These are phyloP conservation scores for Alosa sapidissima DNA, from an alignment of 2,797 vertebrate genomes.

Conservation along the genomic window DNA sequence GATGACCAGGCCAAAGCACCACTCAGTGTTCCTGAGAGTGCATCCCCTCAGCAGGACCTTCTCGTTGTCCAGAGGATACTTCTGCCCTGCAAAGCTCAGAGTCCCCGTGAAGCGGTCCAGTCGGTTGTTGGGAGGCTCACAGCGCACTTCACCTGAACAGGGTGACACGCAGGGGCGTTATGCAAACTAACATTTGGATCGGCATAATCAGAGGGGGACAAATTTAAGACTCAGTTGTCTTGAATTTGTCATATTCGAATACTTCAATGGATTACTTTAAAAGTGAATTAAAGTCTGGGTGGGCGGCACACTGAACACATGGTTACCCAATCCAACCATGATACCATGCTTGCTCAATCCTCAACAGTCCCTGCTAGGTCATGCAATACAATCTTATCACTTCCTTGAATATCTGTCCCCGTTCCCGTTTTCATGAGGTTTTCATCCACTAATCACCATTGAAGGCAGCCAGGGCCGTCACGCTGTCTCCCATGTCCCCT, in stretches of 20 bases:
- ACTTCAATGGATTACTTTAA: too few species aligned
- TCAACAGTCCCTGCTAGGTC: background rate
- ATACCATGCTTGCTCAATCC: background rate
- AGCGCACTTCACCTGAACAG: constrained; percentile 81
- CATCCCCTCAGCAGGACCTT: constrained; percentile 90
- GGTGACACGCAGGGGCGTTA: background rate
- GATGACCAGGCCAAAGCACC: constrained; percentile 93
- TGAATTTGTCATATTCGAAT: too few species aligned
- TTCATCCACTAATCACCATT: constrained; percentile 72
- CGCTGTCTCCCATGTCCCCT: constrained; percentile 81
- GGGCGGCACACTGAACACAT: too few species aligned
- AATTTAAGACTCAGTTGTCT: too few species aligned
- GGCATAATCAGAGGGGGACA: too few species aligned
- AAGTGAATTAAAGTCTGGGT: too few species aligned
- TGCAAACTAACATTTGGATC: too few species aligned
- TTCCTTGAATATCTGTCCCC: background rate
- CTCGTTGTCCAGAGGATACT: constrained; percentile 85
- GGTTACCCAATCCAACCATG: background rate
- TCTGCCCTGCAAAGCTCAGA: constrained; percentile 74
- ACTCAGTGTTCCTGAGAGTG: constrained; percentile 91
- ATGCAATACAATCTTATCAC: background rate
- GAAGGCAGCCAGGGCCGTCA: constrained; percentile 83
- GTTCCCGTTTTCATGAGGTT: background rate
- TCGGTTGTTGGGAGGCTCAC: constrained; percentile 93
- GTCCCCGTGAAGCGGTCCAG: constrained; percentile 87